Evolutionary conservation across 2,797 vertebrate species (phyloP).

Genomic region (Triplophysa bombifrons): DNA sequence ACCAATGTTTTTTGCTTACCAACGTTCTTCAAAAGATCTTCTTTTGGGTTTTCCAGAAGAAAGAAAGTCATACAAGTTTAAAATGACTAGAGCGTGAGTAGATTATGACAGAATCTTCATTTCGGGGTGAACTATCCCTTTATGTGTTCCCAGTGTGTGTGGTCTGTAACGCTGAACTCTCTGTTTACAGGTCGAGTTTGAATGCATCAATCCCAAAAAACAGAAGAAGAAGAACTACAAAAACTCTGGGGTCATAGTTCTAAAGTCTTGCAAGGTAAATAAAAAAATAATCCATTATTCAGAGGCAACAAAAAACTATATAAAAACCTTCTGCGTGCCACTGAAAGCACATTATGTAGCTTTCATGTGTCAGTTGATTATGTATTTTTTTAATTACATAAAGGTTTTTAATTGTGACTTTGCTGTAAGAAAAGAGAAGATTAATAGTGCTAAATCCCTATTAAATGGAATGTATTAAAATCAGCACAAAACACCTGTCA

Average conservation of each 20-base stretch:
- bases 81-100: too few species aligned
- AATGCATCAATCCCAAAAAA: conserved; percentile 98
- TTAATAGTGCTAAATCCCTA: conserved; percentile 64
- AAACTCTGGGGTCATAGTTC: conserved; percentile 91
- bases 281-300: background rate
- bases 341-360: conserved; percentile 61
- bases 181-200: conserved; percentile 88
- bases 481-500: conserved; percentile 50
- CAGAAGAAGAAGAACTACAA: conserved; percentile 97
- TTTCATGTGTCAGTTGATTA: conserved; percentile 64
- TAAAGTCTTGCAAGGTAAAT: conserved; percentile 92
- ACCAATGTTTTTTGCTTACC: too few species aligned
- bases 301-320: conserved; percentile 16
- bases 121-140: too few species aligned
- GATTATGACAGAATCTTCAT: too few species aligned
- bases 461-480: conserved; percentile 65
- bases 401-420: conserved; percentile 66
- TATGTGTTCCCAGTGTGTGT: background rate
- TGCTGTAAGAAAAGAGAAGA: conserved; percentile 63
- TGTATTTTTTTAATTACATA: conserved; percentile 55
- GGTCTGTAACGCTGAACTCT: background rate
- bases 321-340: conserved; percentile 42
- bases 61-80: too few species aligned
- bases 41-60: too few species aligned
- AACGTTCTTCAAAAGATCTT: too few species aligned